Evolutionary conservation across 2,888 invertebrate species (phyloP), one percentile per base, ranked within the genome.

Genomic region (Gari tellinella): DNA sequence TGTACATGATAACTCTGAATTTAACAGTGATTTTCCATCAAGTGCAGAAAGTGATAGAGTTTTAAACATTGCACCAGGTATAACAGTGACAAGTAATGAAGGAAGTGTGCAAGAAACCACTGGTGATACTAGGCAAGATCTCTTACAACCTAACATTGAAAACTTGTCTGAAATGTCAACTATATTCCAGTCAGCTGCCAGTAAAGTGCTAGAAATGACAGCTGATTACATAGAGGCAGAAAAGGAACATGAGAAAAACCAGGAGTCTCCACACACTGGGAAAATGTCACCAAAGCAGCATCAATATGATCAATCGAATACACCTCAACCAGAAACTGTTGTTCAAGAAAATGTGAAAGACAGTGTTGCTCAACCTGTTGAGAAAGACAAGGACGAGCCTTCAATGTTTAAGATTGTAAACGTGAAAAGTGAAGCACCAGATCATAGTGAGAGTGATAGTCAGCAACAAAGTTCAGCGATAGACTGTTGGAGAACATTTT

Each of bases 391-490:
- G 26, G 58, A 26, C 23, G 52, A 55, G 19, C 26, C 62, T 21
- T 57, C 51, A 14, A 53, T 57, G 55, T 52, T 72, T 43, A 38
- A 70, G 46, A 67, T 75, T 38, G 65, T 68, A 12, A 43, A 65
- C 52, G 63, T 75, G 14, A 70, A 72, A 66, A 63, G 64, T 70
- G 63, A 76, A 64, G 76, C 72, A 45, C 41, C 53, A 40, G 49
- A 31, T n/a, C n/a, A n/a, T n/a, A n/a, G 23, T 25, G 19, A 46
- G 46, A 31, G 31, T 31, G 31, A 31, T 10, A 31, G 10, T 31
- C n/a, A n/a, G n/a, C n/a, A n/a, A n/a, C n/a, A n/a, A n/a, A n/a
- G n/a, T n/a, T n/a, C n/a, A n/a, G n/a, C n/a, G n/a, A n/a, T n/a
- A n/a, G n/a, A n/a, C n/a, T n/a, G n/a, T n/a, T n/a, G n/a, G n/a